Percentiles rank a stretch among this genome's conserved stretches.
Evolutionary conservation across 2,113 vertebrate genomes (phyloP).

Genomic region (Chloropsis cyanopogon): DNA sequence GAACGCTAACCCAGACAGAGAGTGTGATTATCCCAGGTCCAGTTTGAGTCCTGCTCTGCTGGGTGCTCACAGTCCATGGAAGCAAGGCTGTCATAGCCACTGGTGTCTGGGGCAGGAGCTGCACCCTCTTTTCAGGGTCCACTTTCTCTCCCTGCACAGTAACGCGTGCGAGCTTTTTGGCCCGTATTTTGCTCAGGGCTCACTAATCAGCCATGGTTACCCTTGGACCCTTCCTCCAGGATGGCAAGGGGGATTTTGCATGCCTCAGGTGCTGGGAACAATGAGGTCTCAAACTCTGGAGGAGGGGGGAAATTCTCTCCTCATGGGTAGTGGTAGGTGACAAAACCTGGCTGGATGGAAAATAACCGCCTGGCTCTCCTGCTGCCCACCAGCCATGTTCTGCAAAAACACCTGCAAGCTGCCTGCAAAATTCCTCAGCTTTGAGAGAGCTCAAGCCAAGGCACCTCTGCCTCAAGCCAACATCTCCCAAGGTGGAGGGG

Average conservation of each 20-base stretch:
- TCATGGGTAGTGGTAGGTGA: not conserved
- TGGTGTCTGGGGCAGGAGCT: not conserved
- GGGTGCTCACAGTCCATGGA: not conserved
- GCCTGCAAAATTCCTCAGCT: not conserved
- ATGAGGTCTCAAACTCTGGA: not conserved
- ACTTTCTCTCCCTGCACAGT: not conserved
- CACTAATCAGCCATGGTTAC: not conserved
- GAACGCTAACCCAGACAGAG: accelerated
- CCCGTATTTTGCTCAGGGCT: not conserved
- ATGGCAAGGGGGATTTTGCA: not conserved
- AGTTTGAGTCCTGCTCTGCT: not conserved
- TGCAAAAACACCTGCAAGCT: not conserved
- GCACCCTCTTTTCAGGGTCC: not conserved
- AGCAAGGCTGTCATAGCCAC: not conserved
- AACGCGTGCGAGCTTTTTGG: accelerated
- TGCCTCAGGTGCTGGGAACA: slow-evolving; percentile 40
- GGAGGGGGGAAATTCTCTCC: not conserved
- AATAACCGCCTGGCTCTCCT: not conserved
- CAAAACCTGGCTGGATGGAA: not conserved
- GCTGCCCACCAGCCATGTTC: not conserved
- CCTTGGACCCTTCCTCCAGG: not conserved
- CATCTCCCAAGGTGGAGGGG: not conserved
- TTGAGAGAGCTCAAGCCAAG: not conserved
- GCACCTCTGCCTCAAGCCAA: not conserved
- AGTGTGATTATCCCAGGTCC: not conserved